phyloP scores from a whole-genome alignment of 2,888 invertebrate species.

The Apodemia hepburni region DNA sequence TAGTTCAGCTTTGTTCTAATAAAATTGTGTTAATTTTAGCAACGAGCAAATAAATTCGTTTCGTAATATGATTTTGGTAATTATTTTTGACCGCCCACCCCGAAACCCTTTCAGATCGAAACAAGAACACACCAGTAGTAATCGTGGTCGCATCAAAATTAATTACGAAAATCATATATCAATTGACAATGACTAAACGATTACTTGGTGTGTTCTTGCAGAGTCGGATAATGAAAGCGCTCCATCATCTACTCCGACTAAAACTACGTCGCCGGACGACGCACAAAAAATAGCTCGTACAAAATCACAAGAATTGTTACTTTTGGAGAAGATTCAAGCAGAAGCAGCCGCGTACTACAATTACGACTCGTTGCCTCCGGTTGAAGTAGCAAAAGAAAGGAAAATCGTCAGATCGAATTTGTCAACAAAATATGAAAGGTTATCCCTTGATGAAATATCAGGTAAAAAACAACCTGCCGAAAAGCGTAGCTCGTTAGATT shows the following conservation, averaged over 20 bases:
- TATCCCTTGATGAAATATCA: conserved; percentile 75
- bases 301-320: conserved; percentile 85
- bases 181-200: conserved; percentile 47
- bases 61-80: conserved; percentile 79
- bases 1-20: conserved; percentile 75
- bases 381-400: conserved; percentile 42
- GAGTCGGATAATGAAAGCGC: conserved; percentile 89
- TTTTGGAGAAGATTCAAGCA: conserved; percentile 85
- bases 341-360: conserved; percentile 87
- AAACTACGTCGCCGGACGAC: conserved; percentile 57
- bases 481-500: conserved; percentile 52
- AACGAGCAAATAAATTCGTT: conserved; percentile 77
- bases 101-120: conserved; percentile 60
- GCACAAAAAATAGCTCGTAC: conserved; percentile 53
- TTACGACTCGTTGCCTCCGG: conserved; percentile 68
- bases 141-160: conserved; percentile 65
- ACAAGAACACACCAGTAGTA: conserved; percentile 65
- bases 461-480: conserved; percentile 51
- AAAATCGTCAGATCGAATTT: conserved; percentile 52
- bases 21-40: conserved; percentile 75
- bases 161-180: conserved; percentile 73
- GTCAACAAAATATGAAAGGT: conserved; percentile 61
- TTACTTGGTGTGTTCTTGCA: conserved; percentile 84
- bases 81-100: conserved; percentile 73
- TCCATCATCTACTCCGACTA: conserved; percentile 81